Evolutionary conservation across 2,888 invertebrate species (phyloP).

Genomic region (Augiades crinisus): DNA sequence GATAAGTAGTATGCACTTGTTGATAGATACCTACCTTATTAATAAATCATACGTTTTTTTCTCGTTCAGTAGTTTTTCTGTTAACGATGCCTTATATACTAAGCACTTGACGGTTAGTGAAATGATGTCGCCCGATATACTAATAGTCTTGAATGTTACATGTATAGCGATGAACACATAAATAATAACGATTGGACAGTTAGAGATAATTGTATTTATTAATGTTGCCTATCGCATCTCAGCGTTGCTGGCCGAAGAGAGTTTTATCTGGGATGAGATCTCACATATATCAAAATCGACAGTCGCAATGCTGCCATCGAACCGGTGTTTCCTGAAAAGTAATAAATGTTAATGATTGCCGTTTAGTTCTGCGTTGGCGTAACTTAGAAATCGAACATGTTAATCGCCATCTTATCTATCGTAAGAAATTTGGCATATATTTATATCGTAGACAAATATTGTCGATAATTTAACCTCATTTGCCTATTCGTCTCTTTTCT

Average conservation of each 20-base stretch:
- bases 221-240: slow-evolving; percentile 27
- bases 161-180: slow-evolving; percentile 16
- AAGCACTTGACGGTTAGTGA: slow-evolving; percentile 7
- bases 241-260: slow-evolving; percentile 18
- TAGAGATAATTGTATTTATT: slow-evolving; percentile 31
- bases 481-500: no score
- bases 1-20: slow-evolving; percentile 13
- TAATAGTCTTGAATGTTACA: slow-evolving; percentile 15
- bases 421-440: no score
- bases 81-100: background rate
- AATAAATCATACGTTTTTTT: slow-evolving; percentile 20
- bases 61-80: background rate
- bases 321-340: slow-evolving; percentile 56
- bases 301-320: slow-evolving; percentile 31
- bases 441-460: no score
- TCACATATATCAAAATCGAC: slow-evolving; percentile 27
- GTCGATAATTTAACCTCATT: no score
- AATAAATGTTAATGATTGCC: slow-evolving; percentile 40
- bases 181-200: slow-evolving; percentile 24
- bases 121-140: slow-evolving; percentile 17
- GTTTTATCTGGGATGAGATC: slow-evolving; percentile 20
- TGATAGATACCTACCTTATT: slow-evolving; percentile 15
- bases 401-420: no score
- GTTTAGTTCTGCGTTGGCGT: slow-evolving; percentile 18
- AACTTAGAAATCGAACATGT: background rate